Percentiles rank a stretch among this genome's conserved stretches.
Evolutionary conservation across 2,113 vertebrate genomes (phyloP).

Genomic region (Amazona guildingii): DNA sequence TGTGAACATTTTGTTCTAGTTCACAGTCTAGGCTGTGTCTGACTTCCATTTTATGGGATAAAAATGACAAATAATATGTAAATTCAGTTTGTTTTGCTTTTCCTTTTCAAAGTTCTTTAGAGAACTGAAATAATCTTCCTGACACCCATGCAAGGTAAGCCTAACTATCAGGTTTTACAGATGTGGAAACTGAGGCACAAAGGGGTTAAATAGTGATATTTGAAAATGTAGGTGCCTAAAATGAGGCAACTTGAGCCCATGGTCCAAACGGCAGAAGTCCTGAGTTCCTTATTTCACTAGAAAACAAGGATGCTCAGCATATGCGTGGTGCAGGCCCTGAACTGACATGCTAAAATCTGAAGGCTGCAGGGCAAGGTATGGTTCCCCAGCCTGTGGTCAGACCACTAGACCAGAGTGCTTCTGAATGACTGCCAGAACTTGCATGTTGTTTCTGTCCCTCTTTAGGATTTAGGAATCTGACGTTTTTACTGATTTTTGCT

Average conservation of each 20-base stretch:
- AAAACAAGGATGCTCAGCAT: neutral
- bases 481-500: neutral
- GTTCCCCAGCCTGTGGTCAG: neutral
- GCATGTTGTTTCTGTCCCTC: neutral
- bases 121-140: constrained; percentile 36
- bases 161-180: constrained; percentile 11
- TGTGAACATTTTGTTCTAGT: constrained; percentile 16
- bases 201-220: neutral
- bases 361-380: neutral
- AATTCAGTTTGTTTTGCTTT: constrained; percentile 32
- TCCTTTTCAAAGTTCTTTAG: constrained; percentile 36
- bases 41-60: constrained; percentile 43
- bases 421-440: neutral
- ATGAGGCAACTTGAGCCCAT: neutral
- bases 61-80: constrained; percentile 10
- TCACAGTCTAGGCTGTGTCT: constrained; percentile 39
- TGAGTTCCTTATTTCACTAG: neutral
- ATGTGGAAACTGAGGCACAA: constrained; percentile 42
- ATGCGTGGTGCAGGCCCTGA: neutral
- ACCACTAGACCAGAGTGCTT: neutral
- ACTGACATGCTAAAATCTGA: neutral
- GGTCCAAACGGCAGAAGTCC: neutral
- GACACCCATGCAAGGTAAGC: constrained; percentile 32
- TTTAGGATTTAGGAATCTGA: neutral
- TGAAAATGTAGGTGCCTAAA: neutral